Conservation (phyloP, 2,113 vertebrate genomes). For the Cyanistes caeruleus region DNA sequence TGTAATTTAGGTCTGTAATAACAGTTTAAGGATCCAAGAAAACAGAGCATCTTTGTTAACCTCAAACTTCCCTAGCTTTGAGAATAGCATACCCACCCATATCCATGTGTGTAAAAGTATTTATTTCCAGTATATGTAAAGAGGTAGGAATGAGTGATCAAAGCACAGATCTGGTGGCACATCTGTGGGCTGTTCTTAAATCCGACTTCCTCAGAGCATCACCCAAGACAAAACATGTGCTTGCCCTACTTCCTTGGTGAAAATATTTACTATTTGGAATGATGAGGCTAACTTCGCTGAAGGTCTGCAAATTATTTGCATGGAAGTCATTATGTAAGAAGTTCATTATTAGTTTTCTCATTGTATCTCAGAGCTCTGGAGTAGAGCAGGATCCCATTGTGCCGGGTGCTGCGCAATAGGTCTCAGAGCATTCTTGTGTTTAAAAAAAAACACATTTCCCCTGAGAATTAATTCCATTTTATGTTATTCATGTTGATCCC, state of each 20-base stretch:
- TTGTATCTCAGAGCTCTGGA: neutral
- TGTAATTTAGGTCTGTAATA: slow-evolving; percentile 34
- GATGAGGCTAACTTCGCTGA: neutral
- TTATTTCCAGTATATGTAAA: neutral
- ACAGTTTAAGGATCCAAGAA: slow-evolving; percentile 24
- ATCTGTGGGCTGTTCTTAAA: neutral
- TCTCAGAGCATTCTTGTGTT: neutral
- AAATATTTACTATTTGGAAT: neutral
- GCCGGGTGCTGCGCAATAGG: neutral
- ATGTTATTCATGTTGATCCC: slow-evolving; percentile 11
- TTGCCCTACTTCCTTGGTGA: neutral
- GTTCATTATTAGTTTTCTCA: slow-evolving; percentile 1
- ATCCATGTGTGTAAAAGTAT: neutral
- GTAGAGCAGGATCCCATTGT: neutral
- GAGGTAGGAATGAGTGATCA: neutral
- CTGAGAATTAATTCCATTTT: slow-evolving; percentile 27
- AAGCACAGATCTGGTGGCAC: neutral
- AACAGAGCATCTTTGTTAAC: neutral
- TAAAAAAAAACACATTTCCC: neutral
- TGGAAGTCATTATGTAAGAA: neutral
- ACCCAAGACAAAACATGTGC: neutral
- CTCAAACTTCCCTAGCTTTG: slow-evolving; percentile 35
- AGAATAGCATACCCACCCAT: slow-evolving; percentile 33
- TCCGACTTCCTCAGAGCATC: neutral
- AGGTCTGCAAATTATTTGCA: neutral